Base-by-base conservation (phyloP, 2,888 invertebrate species). In the Quadriops clusia region DNA sequence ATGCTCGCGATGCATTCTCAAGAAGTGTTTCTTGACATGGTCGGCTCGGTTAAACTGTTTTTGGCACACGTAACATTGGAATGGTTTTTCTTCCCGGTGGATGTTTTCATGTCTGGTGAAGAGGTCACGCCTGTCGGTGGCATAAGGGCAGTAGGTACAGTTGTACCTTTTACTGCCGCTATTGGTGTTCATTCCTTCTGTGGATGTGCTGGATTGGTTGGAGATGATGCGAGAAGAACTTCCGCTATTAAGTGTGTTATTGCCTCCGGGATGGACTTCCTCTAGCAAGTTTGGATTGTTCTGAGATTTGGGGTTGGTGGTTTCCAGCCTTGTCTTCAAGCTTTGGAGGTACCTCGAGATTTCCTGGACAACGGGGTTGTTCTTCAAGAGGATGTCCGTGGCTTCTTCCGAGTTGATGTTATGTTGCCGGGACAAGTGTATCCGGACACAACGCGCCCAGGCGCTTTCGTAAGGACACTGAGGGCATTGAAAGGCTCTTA, bases 31-130 rank as follows among this genome's bases (percentile, higher is more conserved):
- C 61, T 91, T 91, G 24, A 91, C 90, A 56, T 91, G 90, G 60
- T 91, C 90, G 20, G 90, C 90, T 29, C 90, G 72, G 60, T 90
- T 91, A 64, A 91, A 91, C 58, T 89, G 86, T 60, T 90, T 89
- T 55, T 81, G 77, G 55, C 90, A 90, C 17, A 89, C 78, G 57
- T 90, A 90, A 60, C 90, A 91, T 55, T 89, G 86, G 57, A 90
- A 91, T 4, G 90, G 90, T 56, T 91, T 90, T 56, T 90, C 89
- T 56, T 87, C 87, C 46, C 87, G 75, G 56, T 91, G 91, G 41
- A 90, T 91, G 58, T 89, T 90, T 63, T 90, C 89, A 60, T 91
- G 90, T 17, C 90, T 73, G 21, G 87, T 87, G 61, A 83, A 90
- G 23, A 91, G 69, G 63, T 91, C 91, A 40, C 89, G 71, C 9